Base-by-base conservation (phyloP, 1,140 invertebrate genomes). In the Orchesella cincta region DNA sequence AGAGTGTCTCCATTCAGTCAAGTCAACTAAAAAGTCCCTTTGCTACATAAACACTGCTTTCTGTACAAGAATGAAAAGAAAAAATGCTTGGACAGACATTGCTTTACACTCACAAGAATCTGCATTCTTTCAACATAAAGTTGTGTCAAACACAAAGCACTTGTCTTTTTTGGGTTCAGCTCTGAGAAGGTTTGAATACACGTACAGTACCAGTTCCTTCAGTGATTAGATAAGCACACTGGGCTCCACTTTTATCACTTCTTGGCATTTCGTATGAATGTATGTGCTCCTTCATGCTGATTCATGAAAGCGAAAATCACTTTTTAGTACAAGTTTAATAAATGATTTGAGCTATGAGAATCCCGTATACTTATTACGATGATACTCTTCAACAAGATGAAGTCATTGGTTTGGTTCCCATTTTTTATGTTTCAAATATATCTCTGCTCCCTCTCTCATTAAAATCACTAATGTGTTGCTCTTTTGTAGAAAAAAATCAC, bases 221-320 rank as follows among this genome's bases (percentile, higher is more conserved):
- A 33, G 28, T 67, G 62, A 67, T 67, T 67, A 67, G 62, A 67
- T 67, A 67, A 67, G 62, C 62, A 67, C 62, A 31, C 26, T 67
- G 62, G 62, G 62, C 62, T 67, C 62, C 62, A 26, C 23, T 67
- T 67, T 67, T 67, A 67, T 67, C 62, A 67, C 29, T 67, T 33
- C 31, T 67, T 67, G 8, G 31, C 31, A 23, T 67, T 67, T 67
- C 62, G 31, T 67, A 67, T 46, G 39, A 46, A 46, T 46, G 20
- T 46, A 46, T 46, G 18, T 46, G 18, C 18, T 46, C 5, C 5
- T 46, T 46, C 39, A 46, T 46, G 39, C 39, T 46, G 39, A 18
- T 18, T 46, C 39, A 46, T 46, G 18, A 18, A 46, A 46, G 18
- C 39, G 18, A 46, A 46, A 46, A 46, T 46, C 5, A 46, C 5